Evolutionary conservation across 2,113 vertebrate genomes (phyloP), one percentile per base, ranked within the genome.

Genomic region (Labeo rohita): DNA sequence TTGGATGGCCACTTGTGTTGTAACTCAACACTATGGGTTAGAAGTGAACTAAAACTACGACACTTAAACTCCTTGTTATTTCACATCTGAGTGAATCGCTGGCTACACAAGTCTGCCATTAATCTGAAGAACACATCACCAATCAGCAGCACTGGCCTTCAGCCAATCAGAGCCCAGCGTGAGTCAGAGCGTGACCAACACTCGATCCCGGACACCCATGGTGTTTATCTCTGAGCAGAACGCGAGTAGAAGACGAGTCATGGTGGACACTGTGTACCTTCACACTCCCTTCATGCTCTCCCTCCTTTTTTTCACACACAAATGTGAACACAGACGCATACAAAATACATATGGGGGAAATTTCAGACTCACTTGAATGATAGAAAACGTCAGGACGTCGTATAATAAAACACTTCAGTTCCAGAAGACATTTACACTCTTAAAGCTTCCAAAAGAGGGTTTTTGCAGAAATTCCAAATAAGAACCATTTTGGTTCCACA

Each of bases 121-220:
- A 72, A 56, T 81, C 50, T 70, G 52, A 85, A 45, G 8, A 85
- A 78, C 39, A 76, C 39, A 85, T 84, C 54, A 52, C 74, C 75
- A 70, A 78, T 79, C 76, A 84, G 79, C 73, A 61, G 16, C n/a
- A 11, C 34, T 86, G 75, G 66, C 65, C 36, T 68, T 70, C 28
- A 52, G 59, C 88, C 85, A 81, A 84, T 84, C 82, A 84, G 70
- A 72, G 74, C 34, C 10, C 43, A 50, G 56, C 8, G 23, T 72
- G 74, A 56, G 50, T 75, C 65, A 75, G 54, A n/a, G n/a, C n/a
- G 16, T 66, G 74, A 70, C 23, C 81, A 72, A 65, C 85, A 87
- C 78, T 79, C 36, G 82, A 87, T 85, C 68, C 77, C 34, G 75
- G 0, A 52, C 50, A n/a, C 59, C 77, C 43, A 28, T 84, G 36